A percentile compares a stretch with the other conserved stretches of the same genome.
phyloP scores from a whole-genome alignment of 2,113 vertebrate species.

The Eublepharis macularius region DNA sequence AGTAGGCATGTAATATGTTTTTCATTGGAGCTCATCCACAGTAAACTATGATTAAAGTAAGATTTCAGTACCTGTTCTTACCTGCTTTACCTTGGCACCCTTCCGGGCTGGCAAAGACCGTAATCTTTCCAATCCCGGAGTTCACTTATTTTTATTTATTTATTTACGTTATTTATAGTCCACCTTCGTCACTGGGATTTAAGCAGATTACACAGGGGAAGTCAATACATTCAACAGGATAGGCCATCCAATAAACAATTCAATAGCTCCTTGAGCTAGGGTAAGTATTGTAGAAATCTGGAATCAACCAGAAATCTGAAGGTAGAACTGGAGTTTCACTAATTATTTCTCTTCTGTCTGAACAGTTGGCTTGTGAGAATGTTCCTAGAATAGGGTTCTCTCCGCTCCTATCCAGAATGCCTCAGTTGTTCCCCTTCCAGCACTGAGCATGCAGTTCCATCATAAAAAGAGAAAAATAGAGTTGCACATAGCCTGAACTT shows the following conservation, averaged over 20 bases:
- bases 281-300: no score
- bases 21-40: not conserved
- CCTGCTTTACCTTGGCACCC: not conserved
- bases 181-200: no score
- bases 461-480: no score
- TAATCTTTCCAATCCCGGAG: not conserved
- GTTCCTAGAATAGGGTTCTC: not conserved
- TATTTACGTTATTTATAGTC: no score
- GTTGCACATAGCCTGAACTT: no score
- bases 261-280: no score
- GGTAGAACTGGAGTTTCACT: not conserved
- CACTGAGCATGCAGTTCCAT: no score
- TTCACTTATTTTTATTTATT: no score
- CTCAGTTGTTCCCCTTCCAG: not conserved
- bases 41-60: not conserved
- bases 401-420: not conserved
- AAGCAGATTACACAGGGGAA: no score
- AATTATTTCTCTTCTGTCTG: not conserved
- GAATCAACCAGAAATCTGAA: no score
- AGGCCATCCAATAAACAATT: no score
- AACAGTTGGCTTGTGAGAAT: not conserved
- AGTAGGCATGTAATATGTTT: conserved; percentile 1
- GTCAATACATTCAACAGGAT: no score
- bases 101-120: not conserved
- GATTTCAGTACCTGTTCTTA: not conserved